These are phyloP conservation scores for Hybos culiciformis DNA, from an alignment of 2,888 invertebrate genomes.

Conservation along the genomic window DNA sequence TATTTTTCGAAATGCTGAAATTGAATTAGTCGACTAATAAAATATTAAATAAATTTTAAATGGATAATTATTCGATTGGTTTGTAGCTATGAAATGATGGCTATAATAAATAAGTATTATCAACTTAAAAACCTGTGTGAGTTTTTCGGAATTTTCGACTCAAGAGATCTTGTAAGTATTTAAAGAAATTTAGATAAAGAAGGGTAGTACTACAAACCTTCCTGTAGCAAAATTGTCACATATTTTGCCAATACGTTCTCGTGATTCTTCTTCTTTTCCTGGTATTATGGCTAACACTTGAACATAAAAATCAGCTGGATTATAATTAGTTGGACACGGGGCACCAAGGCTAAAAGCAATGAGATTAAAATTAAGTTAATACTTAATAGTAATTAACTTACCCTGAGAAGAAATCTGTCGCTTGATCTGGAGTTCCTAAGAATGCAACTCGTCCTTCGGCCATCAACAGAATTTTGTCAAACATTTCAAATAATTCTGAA, in stretches of 20 bases:
- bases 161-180: no score
- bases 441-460: conserved; percentile 85
- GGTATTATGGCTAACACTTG: conserved; percentile 79
- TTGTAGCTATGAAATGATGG: no score
- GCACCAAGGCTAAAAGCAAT: conserved; percentile 51
- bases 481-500: conserved; percentile 78
- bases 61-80: no score
- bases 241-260: conserved; percentile 61
- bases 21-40: no score
- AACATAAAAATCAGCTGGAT: conserved; percentile 89
- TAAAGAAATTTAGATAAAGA: no score
- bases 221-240: conserved; percentile 53
- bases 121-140: no score
- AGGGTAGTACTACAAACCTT: conserved; percentile 16
- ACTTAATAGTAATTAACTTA: conserved; percentile 30
- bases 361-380: neutral
- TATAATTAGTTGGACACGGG: conserved; percentile 77
- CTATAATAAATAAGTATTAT: no score
- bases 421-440: conserved; percentile 66
- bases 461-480: conserved; percentile 78
- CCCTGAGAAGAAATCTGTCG: conserved; percentile 67
- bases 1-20: conserved; percentile 25
- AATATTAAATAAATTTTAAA: no score
- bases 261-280: conserved; percentile 65
- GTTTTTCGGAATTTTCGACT: no score